Base-by-base conservation (phyloP, 2,888 invertebrate genomes). In the Proisotoma minuta region DNA sequence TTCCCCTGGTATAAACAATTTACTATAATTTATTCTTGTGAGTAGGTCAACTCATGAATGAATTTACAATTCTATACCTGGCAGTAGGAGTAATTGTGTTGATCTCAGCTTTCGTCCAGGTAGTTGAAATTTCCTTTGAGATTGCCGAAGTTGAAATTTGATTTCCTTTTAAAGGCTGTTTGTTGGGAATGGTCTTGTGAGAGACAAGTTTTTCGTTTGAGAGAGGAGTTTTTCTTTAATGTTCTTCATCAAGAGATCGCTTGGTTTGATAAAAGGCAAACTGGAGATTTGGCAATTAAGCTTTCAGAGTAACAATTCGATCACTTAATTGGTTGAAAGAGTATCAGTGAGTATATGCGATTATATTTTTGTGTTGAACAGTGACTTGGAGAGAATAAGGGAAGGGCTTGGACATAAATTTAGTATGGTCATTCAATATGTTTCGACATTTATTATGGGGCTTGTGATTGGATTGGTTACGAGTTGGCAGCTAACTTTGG, bases 401-500 rank as follows among this genome's bases (percentile, higher is more conserved):
- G 79, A 80, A 65, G 81, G 81, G 1, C 76, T 81, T 24, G 81
- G 81, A 1, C 81, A 81, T 74, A 82, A 82, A 66, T 74, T 80
- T 57, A 78, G 77, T 22, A 74, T 79, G 69, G 76, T 79, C 62
- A 70, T 81, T 10, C 79, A 79, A 65, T 77, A 76, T 74, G 51
- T 75, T 2, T 72, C 79, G 20, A 77, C 79, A 10, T 81, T 80
- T 69, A 12, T 80, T 3, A 75, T 78, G 34, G 80, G 80, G 1
- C 79, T 79, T 66, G 71, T 76, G 24, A 77, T 82, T 43, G 81
- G 81, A 0, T 80, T 82, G 73, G 68, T 78, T 60, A 78, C 77
- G 57, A 78, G 80, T 66, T 83, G 82, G 82, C 79, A 82, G 70
- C 76, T 83, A 72, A 81, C 82, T 0, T 74, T 83, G 5, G n/a